Percentiles rank a stretch among this genome's conserved stretches.
Conservation (phyloP, 2,113 vertebrate species). For the Coreoperca whiteheadi region DNA sequence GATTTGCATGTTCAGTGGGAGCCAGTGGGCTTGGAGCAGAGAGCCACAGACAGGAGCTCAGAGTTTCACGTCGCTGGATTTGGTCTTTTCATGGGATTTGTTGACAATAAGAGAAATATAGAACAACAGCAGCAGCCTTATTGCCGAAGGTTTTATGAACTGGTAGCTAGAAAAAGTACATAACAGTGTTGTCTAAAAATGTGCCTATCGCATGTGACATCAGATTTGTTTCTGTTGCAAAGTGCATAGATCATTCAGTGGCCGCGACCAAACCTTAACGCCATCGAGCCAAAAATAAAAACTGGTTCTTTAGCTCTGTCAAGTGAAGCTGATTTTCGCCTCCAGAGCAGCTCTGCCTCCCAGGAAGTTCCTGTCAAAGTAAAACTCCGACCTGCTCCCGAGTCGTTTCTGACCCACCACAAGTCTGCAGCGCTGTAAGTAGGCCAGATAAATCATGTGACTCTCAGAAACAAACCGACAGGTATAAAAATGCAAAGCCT, state of each 20-base stretch:
- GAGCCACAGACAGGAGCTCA: constrained; percentile 30
- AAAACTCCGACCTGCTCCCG: constrained; percentile 68
- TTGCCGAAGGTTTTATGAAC: constrained; percentile 36
- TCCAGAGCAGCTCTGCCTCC: constrained; percentile 39
- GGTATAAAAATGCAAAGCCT: constrained; percentile 72
- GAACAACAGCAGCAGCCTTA: constrained; percentile 35
- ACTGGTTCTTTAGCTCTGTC: constrained; percentile 61
- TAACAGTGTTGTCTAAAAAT: constrained; percentile 63
- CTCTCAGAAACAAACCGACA: constrained; percentile 71
- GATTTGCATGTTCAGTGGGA: neutral
- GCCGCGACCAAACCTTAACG: constrained; percentile 47
- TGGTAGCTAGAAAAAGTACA: constrained; percentile 50
- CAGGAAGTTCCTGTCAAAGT: constrained; percentile 58
- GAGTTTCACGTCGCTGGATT: constrained; percentile 21
- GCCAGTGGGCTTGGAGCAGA: neutral
- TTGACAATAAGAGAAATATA: constrained; percentile 32
- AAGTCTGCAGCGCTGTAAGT: constrained; percentile 44
- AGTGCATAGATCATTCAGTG: constrained; percentile 79
- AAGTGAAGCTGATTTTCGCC: neutral
- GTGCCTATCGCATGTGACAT: constrained; percentile 71
- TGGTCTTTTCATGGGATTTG: constrained; percentile 47
- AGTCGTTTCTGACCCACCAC: constrained; percentile 60
- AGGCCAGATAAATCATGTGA: constrained; percentile 61
- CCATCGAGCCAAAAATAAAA: neutral
- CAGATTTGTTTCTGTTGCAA: constrained; percentile 70